These are phyloP conservation scores for Enteromius unitaeniatus DNA, from an alignment of 2,797 vertebrate species.

Conservation along the genomic window DNA sequence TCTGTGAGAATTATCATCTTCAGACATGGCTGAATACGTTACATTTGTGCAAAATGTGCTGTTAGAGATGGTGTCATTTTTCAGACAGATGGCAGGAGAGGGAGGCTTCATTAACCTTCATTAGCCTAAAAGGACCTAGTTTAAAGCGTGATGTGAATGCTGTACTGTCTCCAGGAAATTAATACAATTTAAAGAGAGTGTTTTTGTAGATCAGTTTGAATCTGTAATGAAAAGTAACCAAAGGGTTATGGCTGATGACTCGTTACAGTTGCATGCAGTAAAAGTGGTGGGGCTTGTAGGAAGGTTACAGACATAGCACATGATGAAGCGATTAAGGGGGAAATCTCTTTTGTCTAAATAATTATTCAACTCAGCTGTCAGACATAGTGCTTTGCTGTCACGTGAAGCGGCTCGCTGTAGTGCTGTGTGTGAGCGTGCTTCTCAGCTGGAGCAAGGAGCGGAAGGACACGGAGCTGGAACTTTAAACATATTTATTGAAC, in stretches of 20 bases:
- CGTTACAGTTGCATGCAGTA: constrained; percentile 1
- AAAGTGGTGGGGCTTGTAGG: neutral
- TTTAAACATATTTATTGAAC: too few relatives aligned
- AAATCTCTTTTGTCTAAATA: too few relatives aligned
- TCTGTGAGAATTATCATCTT: neutral
- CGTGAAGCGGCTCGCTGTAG: too few relatives aligned
- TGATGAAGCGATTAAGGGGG: neutral
- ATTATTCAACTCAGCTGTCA: too few relatives aligned
- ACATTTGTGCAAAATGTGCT: neutral
- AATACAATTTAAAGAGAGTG: neutral
- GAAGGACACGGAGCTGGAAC: too few relatives aligned
- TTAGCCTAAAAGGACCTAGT: neutral
- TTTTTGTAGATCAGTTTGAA: neutral
- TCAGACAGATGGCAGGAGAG: neutral
- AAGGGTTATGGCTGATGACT: neutral
- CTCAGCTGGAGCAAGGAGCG: too few relatives aligned
- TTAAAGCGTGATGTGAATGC: neutral
- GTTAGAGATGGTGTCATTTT: neutral
- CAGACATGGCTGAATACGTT: neutral
- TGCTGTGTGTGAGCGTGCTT: too few relatives aligned
- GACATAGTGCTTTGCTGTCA: too few relatives aligned
- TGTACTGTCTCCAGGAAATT: neutral
- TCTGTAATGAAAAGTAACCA: neutral
- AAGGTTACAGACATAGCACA: neutral
- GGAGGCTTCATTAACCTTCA: neutral